Evolutionary conservation across 1,140 invertebrate genomes (phyloP).

Genomic region (Tetramorium simillimum): DNA sequence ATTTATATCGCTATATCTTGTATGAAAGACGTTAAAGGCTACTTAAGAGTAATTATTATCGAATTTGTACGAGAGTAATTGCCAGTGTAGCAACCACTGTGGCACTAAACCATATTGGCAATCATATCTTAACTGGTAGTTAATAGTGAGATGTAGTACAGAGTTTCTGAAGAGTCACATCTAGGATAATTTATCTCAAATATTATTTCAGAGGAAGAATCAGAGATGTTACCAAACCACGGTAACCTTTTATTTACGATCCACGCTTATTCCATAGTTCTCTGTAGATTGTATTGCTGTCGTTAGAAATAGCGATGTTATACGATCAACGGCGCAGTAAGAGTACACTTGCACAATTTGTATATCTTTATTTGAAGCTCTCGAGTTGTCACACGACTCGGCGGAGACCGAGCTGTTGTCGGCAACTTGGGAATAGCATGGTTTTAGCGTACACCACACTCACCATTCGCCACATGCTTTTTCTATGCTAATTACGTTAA

Average conservation of each 20-base stretch:
- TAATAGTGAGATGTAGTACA: slow-evolving; percentile 38
- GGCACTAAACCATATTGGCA: slow-evolving; percentile 51
- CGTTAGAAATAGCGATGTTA: slow-evolving; percentile 65
- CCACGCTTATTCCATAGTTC: slow-evolving; percentile 74
- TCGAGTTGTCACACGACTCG: not conserved
- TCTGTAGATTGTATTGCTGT: slow-evolving; percentile 64
- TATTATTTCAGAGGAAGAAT: slow-evolving; percentile 85
- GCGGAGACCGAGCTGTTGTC: not conserved
- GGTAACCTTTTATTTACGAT: slow-evolving; percentile 83
- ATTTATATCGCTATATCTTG: not conserved
- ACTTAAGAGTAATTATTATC: not conserved
- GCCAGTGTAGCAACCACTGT: slow-evolving; percentile 8
- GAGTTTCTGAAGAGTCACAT: not conserved
- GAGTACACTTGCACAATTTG: slow-evolving; percentile 47
- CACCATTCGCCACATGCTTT: slow-evolving; percentile 34
- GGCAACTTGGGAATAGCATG: slow-evolving; percentile 17
- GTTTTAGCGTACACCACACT: slow-evolving; percentile 30
- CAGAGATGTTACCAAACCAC: slow-evolving; percentile 85
- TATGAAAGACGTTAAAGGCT: not conserved
- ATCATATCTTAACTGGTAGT: slow-evolving; percentile 46
- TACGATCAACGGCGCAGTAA: slow-evolving; percentile 34
- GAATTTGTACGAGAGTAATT: slow-evolving; percentile 29
- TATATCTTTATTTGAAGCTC: slow-evolving; percentile 27
- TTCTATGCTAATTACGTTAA: slow-evolving; percentile 10
- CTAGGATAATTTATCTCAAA: slow-evolving; percentile 76